Base-by-base conservation (phyloP, 2,797 vertebrate genomes). In the Myotis pilosus region DNA sequence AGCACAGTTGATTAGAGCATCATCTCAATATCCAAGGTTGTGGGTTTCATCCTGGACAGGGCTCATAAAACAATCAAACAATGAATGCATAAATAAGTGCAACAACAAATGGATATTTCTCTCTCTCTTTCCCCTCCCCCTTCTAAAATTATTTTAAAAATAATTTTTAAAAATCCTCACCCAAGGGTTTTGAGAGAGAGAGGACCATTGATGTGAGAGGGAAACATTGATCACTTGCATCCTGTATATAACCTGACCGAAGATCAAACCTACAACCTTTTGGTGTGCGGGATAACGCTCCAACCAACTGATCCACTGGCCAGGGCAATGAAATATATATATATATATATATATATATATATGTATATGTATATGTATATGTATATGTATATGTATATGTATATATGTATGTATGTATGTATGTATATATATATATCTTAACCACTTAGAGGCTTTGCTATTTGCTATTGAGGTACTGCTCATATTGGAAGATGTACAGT, bases 391-490 rank as follows among this genome's bases (percentile, higher is more conserved):
- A 17, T 51, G 6, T 51, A 19, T 51, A 17, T 19, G n/a, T n/a
- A n/a, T n/a, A n/a, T n/a, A n/a, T n/a, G n/a, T n/a, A n/a, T n/a
- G n/a, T n/a, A n/a, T n/a, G n/a, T n/a, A n/a, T n/a, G n/a, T n/a
- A 36, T 36, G 36, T 44, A 53, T 20, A 17, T 51, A 17, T 51
- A 19, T 51, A 17, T 19, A 19, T 51, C 66, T 83, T 72, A 88
- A 74, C 20, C 28, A 82, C 57, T 94, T 79, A 71, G 22, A 83
- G 49, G 19, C 83, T 95, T 86, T 94, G 62, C 22, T 49, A 41
- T 57, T 86, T 94, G 68, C 30, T 47, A 41, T 64, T 86, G 69
- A 94, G 28, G 28, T 91, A 13, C 3, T 91, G 15, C 30, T 76
- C 89, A 12, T 64, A 82, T 72, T 95, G 10, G 7, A 89, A 95